phyloP scores from a whole-genome alignment of 2,113 vertebrate genomes.

The Emydocephalus ijimae region DNA sequence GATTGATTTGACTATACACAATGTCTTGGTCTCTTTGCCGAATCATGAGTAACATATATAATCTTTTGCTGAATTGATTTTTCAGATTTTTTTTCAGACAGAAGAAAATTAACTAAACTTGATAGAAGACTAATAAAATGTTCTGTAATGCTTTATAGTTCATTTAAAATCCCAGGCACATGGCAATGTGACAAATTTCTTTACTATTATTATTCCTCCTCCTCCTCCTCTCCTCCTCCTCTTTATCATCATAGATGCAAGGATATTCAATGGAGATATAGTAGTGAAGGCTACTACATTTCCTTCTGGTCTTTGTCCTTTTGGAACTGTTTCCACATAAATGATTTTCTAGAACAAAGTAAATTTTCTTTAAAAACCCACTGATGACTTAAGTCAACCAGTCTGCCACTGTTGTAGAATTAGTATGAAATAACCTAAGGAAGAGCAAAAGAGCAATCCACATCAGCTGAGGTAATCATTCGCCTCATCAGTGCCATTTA shows the following conservation, averaged over 20 bases:
- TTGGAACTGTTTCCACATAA: background rate
- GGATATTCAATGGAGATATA: background rate
- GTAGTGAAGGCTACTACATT: background rate
- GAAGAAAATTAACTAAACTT: background rate
- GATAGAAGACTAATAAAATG: background rate
- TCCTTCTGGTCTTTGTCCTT: background rate
- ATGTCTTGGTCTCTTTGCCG: background rate
- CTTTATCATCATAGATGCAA: background rate
- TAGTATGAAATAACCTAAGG: background rate
- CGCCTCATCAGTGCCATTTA: background rate
- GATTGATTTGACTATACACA: background rate
- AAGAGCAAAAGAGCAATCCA: background rate
- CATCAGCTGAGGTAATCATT: background rate
- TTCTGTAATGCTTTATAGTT: background rate
- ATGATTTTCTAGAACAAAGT: background rate
- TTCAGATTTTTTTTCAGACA: background rate
- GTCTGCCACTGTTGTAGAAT: background rate
- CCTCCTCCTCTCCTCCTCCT: background rate
- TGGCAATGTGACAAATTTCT: background rate
- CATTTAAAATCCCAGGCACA: background rate
- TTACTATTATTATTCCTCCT: background rate
- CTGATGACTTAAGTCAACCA: background rate
- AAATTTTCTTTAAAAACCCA: background rate
- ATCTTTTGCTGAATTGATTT: background rate
- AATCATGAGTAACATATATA: background rate